These are phyloP conservation scores for Steinernema khuongi DNA, from an alignment of 1,140 invertebrate genomes.

Conservation along the genomic window DNA sequence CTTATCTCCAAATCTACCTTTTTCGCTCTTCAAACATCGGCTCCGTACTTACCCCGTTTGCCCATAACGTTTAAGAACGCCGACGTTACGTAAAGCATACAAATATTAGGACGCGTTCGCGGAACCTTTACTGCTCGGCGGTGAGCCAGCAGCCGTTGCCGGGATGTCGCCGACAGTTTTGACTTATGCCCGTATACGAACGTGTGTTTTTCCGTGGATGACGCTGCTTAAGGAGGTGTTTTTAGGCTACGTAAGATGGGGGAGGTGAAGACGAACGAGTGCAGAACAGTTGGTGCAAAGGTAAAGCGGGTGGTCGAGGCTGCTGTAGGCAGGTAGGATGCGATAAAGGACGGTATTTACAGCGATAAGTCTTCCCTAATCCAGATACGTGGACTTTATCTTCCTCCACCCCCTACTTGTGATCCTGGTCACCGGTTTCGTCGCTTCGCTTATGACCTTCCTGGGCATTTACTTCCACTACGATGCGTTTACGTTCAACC, in stretches of 20 bases:
- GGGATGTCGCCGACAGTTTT: slow-evolving; percentile 13
- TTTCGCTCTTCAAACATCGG: neutral
- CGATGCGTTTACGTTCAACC: neutral
- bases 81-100: neutral
- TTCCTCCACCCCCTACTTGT: neutral
- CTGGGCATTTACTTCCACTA: neutral
- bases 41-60: neutral
- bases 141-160: neutral
- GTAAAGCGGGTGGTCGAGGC: neutral
- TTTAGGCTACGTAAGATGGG: neutral
- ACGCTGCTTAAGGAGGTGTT: neutral
- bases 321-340: neutral
- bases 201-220: neutral
- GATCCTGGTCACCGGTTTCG: neutral
- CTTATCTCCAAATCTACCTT: too few relatives aligned
- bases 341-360: neutral
- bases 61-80: neutral
- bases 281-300: neutral
- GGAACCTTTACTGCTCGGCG: neutral
- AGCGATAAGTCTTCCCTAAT: too few relatives aligned
- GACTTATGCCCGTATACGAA: slow-evolving; percentile 6
- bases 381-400: neutral
- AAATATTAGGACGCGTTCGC: neutral
- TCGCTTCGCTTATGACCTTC: neutral
- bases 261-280: neutral